Conservation (phyloP, 1,140 invertebrate species). For the Drosophila pectinifera region DNA sequence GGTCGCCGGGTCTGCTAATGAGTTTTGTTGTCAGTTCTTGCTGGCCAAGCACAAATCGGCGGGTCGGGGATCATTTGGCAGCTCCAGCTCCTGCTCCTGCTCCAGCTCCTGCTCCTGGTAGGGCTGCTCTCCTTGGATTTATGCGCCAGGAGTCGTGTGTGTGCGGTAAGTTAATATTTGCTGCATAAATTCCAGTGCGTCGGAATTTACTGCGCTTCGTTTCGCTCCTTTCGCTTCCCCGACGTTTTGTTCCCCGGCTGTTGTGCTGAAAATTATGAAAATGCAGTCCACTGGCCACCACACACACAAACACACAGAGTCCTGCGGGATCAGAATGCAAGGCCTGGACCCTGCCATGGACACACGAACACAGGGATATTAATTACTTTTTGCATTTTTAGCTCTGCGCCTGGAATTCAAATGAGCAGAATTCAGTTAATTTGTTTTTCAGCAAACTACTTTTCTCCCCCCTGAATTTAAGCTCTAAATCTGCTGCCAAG, state of each 20-base stretch:
- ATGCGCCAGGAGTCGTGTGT: conserved; percentile 45
- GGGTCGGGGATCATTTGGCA: conserved; percentile 41
- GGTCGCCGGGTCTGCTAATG: conserved; percentile 79
- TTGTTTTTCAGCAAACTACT: conserved; percentile 56
- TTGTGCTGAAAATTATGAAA: conserved; percentile 78
- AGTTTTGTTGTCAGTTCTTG: conserved; percentile 82
- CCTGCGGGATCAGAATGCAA: conserved; percentile 19
- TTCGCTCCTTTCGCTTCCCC: conserved; percentile 51
- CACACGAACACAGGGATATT: conserved; percentile 59
- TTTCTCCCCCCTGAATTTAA: conserved; percentile 10
- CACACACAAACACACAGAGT: conserved; percentile 14
- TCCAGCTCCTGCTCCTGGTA: conserved; percentile 2
- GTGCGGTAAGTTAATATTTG: conserved; percentile 81
- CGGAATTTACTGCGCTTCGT: conserved; percentile 74
- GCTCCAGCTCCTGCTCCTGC: conserved; percentile 11
- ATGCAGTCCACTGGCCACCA: conserved; percentile 42
- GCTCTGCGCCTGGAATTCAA: conserved; percentile 57
- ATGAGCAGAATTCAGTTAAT: conserved; percentile 75
- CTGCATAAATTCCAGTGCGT: conserved; percentile 80
- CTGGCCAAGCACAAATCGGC: conserved; percentile 73
- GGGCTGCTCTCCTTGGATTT: conserved; percentile 40
- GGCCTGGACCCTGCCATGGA: conserved; percentile 6
- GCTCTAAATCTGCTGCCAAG: conserved; percentile 27
- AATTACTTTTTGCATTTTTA: conserved; percentile 73
- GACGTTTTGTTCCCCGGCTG: conserved; percentile 58